Evolutionary conservation across 2,113 vertebrate species (phyloP), one percentile per base, ranked within the genome.

Genomic region (Neolamprologus hecqui): DNA sequence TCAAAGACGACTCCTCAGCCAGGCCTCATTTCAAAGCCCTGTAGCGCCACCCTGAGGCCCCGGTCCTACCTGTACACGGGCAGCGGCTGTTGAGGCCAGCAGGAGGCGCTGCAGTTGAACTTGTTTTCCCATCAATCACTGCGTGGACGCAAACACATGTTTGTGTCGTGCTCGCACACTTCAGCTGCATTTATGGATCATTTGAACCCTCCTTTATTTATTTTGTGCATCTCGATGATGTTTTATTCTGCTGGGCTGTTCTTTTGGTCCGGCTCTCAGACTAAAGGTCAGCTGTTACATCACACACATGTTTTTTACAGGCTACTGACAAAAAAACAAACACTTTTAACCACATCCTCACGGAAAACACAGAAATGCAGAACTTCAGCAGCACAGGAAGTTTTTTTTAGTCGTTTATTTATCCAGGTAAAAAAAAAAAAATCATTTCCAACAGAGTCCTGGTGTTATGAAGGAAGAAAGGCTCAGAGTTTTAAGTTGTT

Each of bases 301-400:
- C 5, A 53, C 51, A 53, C 6, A 51, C 49, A 3, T 19, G 19
- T 21, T 53, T 6, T 6, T 53, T 6, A 53, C 49, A 53, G 51
- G 51, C 5, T 5, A 21, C 51, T 53, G 9, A n/a, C 19, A 53
- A 53, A n/a, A n/a, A 54, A 51, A 19, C 10, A 54, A 21, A 54
- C 5, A 12, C 9, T 12, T 54, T 12, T 54, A 54, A 54, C 53
- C 53, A 23, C 53, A 54, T 12, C n/a, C 53, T 54, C 1, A 0
- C 1, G 6, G 10, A 54, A 54, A 54, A 54, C 3, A 0, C n/a
- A 54, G 0, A 54, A 54, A 54, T 54, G 6, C 3, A 23, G 10
- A 54, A 12, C n/a, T 54, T 54, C 53, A 54, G 42, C 19, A n/a
- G 0, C 0, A 53, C 51, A 53, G 51, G 51, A n/a, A n/a, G 19